Base-by-base conservation (phyloP, 2,797 vertebrate genomes). In the Dendrocincla tyrannina region DNA sequence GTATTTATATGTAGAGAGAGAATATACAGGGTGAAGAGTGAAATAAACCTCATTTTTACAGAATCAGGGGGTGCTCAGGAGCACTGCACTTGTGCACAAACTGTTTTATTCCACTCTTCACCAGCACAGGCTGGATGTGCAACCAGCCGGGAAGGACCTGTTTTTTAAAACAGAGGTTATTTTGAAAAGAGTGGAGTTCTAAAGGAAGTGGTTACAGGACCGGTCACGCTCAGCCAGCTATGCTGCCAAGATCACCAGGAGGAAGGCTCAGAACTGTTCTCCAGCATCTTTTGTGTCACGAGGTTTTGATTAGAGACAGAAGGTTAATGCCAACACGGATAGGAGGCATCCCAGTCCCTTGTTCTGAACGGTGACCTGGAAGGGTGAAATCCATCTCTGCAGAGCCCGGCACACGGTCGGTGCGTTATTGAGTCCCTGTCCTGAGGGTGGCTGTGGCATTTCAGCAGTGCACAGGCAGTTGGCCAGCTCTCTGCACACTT, bases 1-100 rank as follows among this genome's bases (percentile, higher is more conserved):
- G 97, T 97, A 98, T 98, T 98, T 98, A 98, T 97, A 98, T 97
- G 98, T 66, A 98, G 98, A 98, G 98, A 98, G 98, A 98, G 96
- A 96, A 96, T 95, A 81, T 91, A 81, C 1, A 42, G 79, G 75
- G 75, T 81, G 67, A 97, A 73, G 96, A 97, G 89, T 63, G 86
- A 76, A 93, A 91, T 94, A 91, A 88, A 62, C 52, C 62, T 60
- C 11, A 1, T 85, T 91, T 91, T 82, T 32, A 15, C 23, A 37
- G 76, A 60, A 66, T 47, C 32, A 14, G 49, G 19, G 35, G 19
- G 30, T 70, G 80, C 74, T 59, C 4, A 12, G 67, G 67, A 59
- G 44, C 27, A 2, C 32, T 8, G 3, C 22, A 25, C 69, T 95
- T 64, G 7, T 15, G 6, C 53, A 2, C 5, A 25, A 87, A 23